Evolutionary conservation across 2,797 vertebrate genomes (phyloP), one percentile per base, ranked within the genome.

Genomic region (Simalia tracyae): DNA sequence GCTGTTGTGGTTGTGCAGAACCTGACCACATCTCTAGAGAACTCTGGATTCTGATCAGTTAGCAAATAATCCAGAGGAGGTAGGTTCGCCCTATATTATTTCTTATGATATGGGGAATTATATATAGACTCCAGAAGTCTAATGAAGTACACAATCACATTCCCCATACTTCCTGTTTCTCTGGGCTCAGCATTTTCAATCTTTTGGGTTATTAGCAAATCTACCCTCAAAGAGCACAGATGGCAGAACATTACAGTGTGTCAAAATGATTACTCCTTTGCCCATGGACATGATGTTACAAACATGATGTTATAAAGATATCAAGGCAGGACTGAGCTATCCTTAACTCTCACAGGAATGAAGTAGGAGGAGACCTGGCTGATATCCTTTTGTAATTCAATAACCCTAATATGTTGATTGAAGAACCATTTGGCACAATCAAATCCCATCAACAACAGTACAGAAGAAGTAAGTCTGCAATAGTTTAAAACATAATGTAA

Each of bases 181-280:
- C 72, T 81, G 22, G 42, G 42, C 72, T 81, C 72, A 81, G 22
- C 72, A 81, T 81, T 81, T 81, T 81, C 19, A 81, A 46, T 81
- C 72, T 81, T 81, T 46, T 81, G 72, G 36, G 36, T 81, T 76
- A 76, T 42, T 42, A 76, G 72, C 36, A 42, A 81, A 81, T 46
- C 8, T 81, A 46, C 42, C 9, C 4, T 81, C 46, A 3, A 54
- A 11, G 36, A 46, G 36, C 42, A 81, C 36, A 81, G 36, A 81
- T 81, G 72, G 72, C 72, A 81, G 22, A 81, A 46, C 72, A 2
- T 0, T 72, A 86, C 76, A 63, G 46, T 91, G 72, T 81, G 36
- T 81, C 72, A 57, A 92, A 92, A 50, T 85, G 36, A 36, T 91
- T 64, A 95, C 92, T 86, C 54, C 1, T 81, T 81, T 81, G 72